Evolutionary conservation across 2,113 vertebrate genomes (phyloP).

Genomic region (Centropristis striata): DNA sequence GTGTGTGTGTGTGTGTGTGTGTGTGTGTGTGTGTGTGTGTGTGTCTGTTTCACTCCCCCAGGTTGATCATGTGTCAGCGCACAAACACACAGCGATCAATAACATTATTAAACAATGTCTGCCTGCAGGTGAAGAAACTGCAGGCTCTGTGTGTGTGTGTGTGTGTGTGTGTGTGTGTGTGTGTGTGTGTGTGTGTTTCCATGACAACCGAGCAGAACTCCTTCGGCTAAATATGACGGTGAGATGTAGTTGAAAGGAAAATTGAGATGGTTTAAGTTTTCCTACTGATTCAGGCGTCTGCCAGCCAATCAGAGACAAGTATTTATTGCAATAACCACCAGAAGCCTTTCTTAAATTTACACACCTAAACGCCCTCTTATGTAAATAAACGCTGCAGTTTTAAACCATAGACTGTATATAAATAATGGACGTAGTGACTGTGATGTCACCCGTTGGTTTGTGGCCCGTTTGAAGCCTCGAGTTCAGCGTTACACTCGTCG

Average conservation of each 20-base stretch:
- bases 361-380: no score
- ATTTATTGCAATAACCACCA: no score
- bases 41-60: not conserved
- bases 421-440: no score
- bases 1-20: not conserved
- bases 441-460: no score
- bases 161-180: not conserved
- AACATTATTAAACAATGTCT: slow-evolving; percentile 29
- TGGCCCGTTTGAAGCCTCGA: no score
- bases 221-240: no score
- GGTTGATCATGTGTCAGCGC: not conserved
- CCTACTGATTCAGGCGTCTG: not conserved
- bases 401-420: no score
- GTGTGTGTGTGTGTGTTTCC: not conserved
- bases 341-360: no score
- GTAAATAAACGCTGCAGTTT: no score
- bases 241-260: not conserved
- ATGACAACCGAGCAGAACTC: not conserved
- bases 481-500: no score
- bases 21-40: not conserved
- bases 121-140: slow-evolving; percentile 11
- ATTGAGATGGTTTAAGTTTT: not conserved
- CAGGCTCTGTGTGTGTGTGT: not conserved
- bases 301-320: not conserved
- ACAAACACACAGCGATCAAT: slow-evolving; percentile 15